Evolutionary conservation across 2,113 vertebrate species (phyloP), one percentile per base, ranked within the genome.

Genomic region (Ceyx melanurus): DNA sequence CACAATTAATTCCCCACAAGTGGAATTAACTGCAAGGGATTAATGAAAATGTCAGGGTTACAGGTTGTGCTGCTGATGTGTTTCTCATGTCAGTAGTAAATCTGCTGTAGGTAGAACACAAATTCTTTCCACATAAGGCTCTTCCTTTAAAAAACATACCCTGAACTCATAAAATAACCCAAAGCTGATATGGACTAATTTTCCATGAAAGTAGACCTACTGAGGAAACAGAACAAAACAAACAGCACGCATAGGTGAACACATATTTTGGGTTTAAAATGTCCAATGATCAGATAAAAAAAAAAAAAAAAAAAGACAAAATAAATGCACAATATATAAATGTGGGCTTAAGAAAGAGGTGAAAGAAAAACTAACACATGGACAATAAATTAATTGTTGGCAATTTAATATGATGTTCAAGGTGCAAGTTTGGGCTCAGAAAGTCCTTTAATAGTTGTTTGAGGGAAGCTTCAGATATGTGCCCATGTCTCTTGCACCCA

Each of bases 21-120:
- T 95, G 71, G 90, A 96, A 96, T 96, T 95, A 93, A 93, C 74
- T 96, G 72, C 90, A 68, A 84, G 83, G 83, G 86, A 95, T 92
- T 96, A 95, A 96, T 92, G 95, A 96, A 96, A 96, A 95, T 96
- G 92, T 93, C 95, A 95, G 90, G 72, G 67, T 77, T 95, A 86
- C 88, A 94, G 56, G 79, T 92, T 89, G 75, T 86, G 67, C 79
- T 91, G 54, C 51, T 95, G 92, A 92, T 95, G 89, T 92, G 85
- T 95, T 96, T 92, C 90, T 92, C 95, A 95, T 74, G 92, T 83
- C 85, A 88, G 68, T 35, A 86, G 85, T 95, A 95, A 95, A 96
- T 95, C 90, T 94, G 90, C 85, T 94, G 78, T 86, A 94, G 79
- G 60, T 83, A 90, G 83, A 92, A 89, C 67, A 92, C 75, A 95